Base-by-base conservation (phyloP, 2,888 invertebrate species). In the Euzetes globulus region DNA sequence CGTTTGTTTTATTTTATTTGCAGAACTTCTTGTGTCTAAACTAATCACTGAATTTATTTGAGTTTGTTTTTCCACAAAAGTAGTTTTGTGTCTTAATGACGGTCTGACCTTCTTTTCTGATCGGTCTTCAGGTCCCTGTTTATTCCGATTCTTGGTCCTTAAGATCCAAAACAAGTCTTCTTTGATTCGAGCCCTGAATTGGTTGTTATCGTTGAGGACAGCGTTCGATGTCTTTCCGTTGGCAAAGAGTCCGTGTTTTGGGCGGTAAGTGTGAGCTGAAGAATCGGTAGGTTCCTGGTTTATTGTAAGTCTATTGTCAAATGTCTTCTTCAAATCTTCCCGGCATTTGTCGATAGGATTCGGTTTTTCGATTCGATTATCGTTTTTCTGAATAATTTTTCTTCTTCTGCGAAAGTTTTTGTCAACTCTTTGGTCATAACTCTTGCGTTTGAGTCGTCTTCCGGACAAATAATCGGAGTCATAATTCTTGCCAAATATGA, bases 81-180 rank as follows among this genome's bases (percentile, higher is more conserved):
- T 19, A 22, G 68, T 13, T 41, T 22, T 37, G 13, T 19, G 19
- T 13, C 2, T 68, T 13, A 41, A 5, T 17, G n/a, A 11, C 33
- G 4, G 17, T 63, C 27, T 33, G n/a, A 17, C n/a, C 17, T 33
- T 60, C 27, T 25, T 7, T 27, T 25, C 19, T 3, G 15, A 27
- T 25, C 29, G 13, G 13, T 9, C 6, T 19, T 68, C 37, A 45
- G 33, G 22, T 29, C 6, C 9, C 22, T 22, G 19, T 1, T 41
- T 68, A 3, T 4, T 19, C n/a, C 41, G 15, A 11, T 22, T 41
- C 19, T 22, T 15, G 6, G 17, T 29, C 4, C 17, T 60, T 22
- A 68, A 19, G 17, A 68, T 68, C 68, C 68, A 68, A 68, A 37
- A 15, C 68, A 68, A 68, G 68, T 68, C 68, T 68, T 68, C 68